phyloP scores from a whole-genome alignment of 2,113 vertebrate species.

The Myrmecobius fasciatus region DNA sequence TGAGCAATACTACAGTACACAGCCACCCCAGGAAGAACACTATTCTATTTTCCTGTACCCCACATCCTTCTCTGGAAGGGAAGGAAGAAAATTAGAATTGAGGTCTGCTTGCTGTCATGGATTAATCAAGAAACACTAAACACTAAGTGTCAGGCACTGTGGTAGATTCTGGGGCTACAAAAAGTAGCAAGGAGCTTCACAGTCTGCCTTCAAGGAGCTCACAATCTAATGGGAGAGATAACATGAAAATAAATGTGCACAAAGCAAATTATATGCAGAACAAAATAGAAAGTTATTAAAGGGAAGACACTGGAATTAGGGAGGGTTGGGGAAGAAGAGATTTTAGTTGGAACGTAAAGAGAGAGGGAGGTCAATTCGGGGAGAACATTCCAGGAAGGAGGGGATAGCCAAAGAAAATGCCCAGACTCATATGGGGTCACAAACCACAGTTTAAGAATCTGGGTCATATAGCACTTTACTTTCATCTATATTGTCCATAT shows the following conservation, averaged over 20 bases:
- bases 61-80: background rate
- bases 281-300: background rate
- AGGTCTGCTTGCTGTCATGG: background rate
- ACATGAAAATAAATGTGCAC: background rate
- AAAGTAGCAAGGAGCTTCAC: background rate
- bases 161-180: background rate
- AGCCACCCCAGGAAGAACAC: too few relatives aligned
- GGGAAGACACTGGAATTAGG: background rate
- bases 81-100: background rate
- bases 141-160: background rate
- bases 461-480: background rate
- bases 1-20: background rate
- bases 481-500: background rate
- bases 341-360: background rate
- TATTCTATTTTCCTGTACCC: background rate
- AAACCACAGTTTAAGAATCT: too few relatives aligned
- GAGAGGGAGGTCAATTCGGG: background rate
- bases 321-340: background rate
- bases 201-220: background rate
- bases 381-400: background rate
- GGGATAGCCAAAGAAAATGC: background rate
- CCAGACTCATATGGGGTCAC: background rate
- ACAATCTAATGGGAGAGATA: background rate
- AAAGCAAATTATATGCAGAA: background rate
- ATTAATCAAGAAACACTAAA: background rate